These are phyloP conservation scores for Protonemura montana DNA, from an alignment of 2,888 invertebrate species.

Conservation along the genomic window DNA sequence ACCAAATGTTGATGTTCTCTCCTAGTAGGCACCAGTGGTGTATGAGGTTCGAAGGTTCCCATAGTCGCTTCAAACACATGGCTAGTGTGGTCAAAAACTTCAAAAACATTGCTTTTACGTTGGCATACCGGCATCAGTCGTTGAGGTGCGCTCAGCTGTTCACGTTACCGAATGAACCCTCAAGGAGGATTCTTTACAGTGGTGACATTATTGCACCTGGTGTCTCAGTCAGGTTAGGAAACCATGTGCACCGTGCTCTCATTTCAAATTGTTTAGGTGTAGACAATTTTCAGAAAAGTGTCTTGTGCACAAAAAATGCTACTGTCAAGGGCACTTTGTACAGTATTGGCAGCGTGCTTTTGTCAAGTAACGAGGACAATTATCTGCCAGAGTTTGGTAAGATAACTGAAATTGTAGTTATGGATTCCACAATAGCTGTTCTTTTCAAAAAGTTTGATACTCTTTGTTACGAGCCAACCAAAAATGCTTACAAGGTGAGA, in stretches of 20 bases:
- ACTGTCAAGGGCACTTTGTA: not conserved
- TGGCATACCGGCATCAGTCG: slow-evolving; percentile 49
- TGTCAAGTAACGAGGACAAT: not conserved
- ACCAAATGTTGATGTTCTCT: slow-evolving; percentile 50
- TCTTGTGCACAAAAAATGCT: not conserved
- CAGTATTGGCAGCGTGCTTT: not conserved
- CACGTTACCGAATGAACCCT: slow-evolving; percentile 18
- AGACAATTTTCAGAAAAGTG: not conserved
- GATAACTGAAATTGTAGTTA: not conserved
- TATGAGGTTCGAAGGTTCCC: slow-evolving; percentile 50
- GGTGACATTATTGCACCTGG: slow-evolving; percentile 40
- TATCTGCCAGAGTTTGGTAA: not conserved
- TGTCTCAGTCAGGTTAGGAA: too few relatives aligned
- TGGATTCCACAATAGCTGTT: not conserved
- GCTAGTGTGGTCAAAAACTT: slow-evolving; percentile 50
- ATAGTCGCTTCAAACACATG: slow-evolving; percentile 49
- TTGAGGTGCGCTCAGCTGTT: slow-evolving; percentile 46
- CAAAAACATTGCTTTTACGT: slow-evolving; percentile 50
- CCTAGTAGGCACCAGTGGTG: slow-evolving; percentile 50
- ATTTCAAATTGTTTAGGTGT: not conserved
- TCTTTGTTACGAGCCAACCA: not conserved
- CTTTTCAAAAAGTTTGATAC: not conserved
- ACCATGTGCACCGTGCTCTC: not conserved
- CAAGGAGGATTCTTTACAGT: slow-evolving; percentile 46
- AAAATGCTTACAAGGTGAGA: slow-evolving; percentile 10